phyloP scores from a whole-genome alignment of 2,888 invertebrate species.

The Pyrgus malvae region DNA sequence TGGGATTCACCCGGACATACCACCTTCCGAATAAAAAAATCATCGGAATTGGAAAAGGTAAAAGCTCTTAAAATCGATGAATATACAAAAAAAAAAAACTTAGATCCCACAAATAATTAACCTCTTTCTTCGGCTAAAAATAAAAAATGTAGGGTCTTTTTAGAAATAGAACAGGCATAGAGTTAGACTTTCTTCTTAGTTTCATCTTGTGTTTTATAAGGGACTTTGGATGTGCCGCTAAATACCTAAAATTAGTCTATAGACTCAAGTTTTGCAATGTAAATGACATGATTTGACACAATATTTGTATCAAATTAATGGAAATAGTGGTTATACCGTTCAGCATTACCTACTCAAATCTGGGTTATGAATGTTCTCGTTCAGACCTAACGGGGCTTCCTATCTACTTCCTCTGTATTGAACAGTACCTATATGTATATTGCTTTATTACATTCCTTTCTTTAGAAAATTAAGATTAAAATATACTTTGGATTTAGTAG shows the following conservation, averaged over 20 bases:
- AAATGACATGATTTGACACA: slow-evolving; percentile 36
- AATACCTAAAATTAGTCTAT: neutral
- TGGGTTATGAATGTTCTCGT: slow-evolving; percentile 59
- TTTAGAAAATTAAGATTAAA: neutral
- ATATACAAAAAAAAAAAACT: too few species aligned
- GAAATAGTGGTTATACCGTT: slow-evolving; percentile 51
- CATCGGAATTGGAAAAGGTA: too few species aligned
- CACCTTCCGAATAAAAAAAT: too few species aligned
- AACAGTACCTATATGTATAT: neutral
- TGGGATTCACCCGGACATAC: too few species aligned
- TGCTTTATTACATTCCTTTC: neutral
- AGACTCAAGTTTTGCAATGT: neutral
- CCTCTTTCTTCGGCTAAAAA: too few species aligned
- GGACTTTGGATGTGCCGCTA: neutral
- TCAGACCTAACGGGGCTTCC: slow-evolving; percentile 60
- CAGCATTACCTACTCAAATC: slow-evolving; percentile 50
- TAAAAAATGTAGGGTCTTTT: too few species aligned
- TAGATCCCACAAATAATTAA: too few species aligned
- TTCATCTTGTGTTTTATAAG: too few species aligned
- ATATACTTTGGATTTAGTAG: too few species aligned
- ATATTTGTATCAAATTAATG: slow-evolving; percentile 40
- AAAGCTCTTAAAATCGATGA: too few species aligned
- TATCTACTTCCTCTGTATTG: slow-evolving; percentile 5
- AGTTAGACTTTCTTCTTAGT: too few species aligned
- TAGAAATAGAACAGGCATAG: too few species aligned